phyloP scores from a whole-genome alignment of 2,113 vertebrate genomes.

The Otis tarda region DNA sequence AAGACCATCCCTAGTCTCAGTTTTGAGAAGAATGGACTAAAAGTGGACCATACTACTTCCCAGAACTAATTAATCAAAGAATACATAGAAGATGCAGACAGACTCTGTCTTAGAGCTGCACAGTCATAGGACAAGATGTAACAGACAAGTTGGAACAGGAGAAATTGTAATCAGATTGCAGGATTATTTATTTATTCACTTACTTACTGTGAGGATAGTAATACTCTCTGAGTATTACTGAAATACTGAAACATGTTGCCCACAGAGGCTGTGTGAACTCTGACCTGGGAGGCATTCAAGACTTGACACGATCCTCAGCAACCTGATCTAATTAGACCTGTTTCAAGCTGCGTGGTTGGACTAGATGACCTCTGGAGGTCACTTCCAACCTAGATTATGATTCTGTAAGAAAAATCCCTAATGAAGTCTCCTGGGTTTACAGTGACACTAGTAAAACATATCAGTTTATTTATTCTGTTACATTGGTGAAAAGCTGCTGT shows the following conservation, averaged over 20 bases:
- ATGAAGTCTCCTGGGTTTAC: not conserved
- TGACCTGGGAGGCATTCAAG: not conserved
- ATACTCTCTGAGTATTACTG: not conserved
- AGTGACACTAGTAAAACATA: not conserved
- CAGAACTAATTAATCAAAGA: not conserved
- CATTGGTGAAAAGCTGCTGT: not conserved
- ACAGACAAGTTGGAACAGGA: not conserved
- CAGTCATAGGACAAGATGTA: not conserved
- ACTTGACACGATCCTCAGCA: not conserved
- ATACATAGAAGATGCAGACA: not conserved
- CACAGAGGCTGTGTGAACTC: not conserved
- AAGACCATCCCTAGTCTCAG: not conserved
- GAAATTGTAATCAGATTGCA: not conserved
- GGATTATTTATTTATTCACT: not conserved
- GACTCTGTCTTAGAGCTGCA: not conserved
- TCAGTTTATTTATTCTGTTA: not conserved
- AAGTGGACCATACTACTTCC: not conserved
- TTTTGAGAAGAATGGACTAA: not conserved
- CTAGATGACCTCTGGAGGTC: not conserved
- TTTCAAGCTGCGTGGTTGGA: not conserved
- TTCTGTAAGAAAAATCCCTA: not conserved
- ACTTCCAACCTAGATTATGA: not conserved
- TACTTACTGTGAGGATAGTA: not conserved
- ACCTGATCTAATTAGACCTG: constrained; percentile 31
- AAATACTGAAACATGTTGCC: not conserved